phyloP scores from a whole-genome alignment of 53 echinoderm and acorn worm genomes.

The Echinometra lucunter region DNA sequence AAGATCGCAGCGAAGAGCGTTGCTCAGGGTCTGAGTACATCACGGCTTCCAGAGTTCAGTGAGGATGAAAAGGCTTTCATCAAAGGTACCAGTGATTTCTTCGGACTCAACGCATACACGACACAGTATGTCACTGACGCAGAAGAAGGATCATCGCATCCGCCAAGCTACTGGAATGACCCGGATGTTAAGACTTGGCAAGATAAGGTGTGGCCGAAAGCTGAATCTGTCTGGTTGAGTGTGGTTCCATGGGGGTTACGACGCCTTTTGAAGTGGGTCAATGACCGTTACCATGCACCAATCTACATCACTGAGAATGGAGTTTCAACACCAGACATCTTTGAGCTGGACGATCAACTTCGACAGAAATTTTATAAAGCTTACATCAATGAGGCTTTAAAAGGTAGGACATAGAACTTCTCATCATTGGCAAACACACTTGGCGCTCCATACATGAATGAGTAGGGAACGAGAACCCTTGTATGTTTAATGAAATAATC shows the following conservation, averaged over 20 bases:
- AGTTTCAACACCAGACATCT: conserved; percentile 77
- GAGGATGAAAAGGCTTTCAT: conserved; percentile 75
- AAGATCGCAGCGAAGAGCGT: conserved; percentile 78
- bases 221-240: conserved; percentile 84
- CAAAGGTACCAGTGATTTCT: conserved; percentile 82
- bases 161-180: conserved; percentile 70
- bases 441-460: no score
- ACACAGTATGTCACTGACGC: conserved; percentile 69
- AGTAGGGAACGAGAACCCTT: no score
- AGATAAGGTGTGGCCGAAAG: conserved; percentile 64
- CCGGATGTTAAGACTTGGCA: conserved; percentile 47
- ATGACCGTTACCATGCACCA: conserved; percentile 73
- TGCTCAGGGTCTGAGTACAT: conserved; percentile 65
- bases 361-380: conserved; percentile 83
- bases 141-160: not conserved
- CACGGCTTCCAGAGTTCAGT: conserved; percentile 85
- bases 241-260: conserved; percentile 87
- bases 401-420: conserved; percentile 70
- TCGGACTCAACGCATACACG: conserved; percentile 91
- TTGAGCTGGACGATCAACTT: conserved; percentile 76
- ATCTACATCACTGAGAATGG: conserved; percentile 91
- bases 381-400: conserved; percentile 91
- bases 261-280: conserved; percentile 81
- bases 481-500: no score
- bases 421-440: no score